Percentiles rank a stretch among this genome's conserved stretches.
Evolutionary conservation across 1,140 invertebrate species (phyloP).

Genomic region (Adoxophyes honmai): DNA sequence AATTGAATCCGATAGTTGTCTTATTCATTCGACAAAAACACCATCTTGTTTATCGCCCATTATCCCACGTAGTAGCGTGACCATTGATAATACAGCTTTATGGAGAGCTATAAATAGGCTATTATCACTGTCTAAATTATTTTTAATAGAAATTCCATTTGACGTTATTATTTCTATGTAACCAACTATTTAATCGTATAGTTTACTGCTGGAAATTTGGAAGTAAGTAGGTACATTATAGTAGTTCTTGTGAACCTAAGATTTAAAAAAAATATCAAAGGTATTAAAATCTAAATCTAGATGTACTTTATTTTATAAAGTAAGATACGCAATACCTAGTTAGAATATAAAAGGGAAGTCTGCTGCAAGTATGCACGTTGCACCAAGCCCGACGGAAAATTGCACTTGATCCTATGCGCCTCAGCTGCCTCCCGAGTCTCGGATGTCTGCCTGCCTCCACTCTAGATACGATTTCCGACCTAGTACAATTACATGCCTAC

Average conservation of each 20-base stretch:
- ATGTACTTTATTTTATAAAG: too few species aligned
- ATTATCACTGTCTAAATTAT: conserved; percentile 9
- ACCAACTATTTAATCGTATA: too few species aligned
- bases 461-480: conserved; percentile 27
- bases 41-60: conserved; percentile 1
- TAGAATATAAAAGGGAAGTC: neutral
- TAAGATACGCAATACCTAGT: too few species aligned
- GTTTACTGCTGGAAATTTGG: too few species aligned
- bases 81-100: conserved; percentile 5
- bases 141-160: neutral
- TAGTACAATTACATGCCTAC: conserved; percentile 22
- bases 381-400: conserved; percentile 50
- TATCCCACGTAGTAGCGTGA: conserved; percentile 11
- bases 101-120: neutral
- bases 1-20: neutral
- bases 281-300: too few species aligned
- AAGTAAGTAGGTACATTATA: too few species aligned
- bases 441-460: conserved; percentile 26
- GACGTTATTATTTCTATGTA: too few species aligned
- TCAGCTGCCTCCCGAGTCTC: conserved; percentile 16
- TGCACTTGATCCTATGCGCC: conserved; percentile 47
- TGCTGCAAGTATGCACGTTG: conserved; percentile 25
- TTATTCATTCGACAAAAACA: neutral
- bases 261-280: too few species aligned
- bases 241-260: too few species aligned